Base-by-base conservation (phyloP, 2,113 vertebrate genomes). In the Setophaga coronata region DNA sequence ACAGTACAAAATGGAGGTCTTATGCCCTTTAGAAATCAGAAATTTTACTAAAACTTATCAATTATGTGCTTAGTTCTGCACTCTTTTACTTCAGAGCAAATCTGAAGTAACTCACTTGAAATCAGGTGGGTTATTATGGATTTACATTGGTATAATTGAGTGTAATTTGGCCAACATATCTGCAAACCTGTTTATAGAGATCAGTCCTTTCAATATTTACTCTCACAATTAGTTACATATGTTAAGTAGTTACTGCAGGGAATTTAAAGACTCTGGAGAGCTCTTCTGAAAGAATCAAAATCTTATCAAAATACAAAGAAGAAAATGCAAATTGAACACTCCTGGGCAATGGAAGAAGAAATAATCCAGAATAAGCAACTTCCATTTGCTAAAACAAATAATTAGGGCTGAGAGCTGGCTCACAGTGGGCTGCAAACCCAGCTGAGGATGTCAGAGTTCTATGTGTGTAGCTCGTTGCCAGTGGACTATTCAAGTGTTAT, bases 131-230 rank as follows among this genome's bases (percentile, higher is more conserved):
- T 91, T 94, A 79, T 94, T 94, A 91, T 90, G 91, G 88, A 86
- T 96, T 95, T 95, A 54, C 31, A 40, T 87, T 71, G 77, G 42
- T 81, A 62, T 92, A 92, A 96, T 82, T 92, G 83, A 80, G 81
- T 89, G 72, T 73, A 93, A 93, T 96, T 93, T 95, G 90, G 92
- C 78, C 74, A 91, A 67, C 47, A 45, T 92, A 94, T 95, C 88
- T 97, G 65, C 77, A 76, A 57, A 93, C 90, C 67, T 95, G 65
- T 91, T 96, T 97, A 79, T 57, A 93, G 76, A 93, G 88, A 96
- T 91, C 13, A 70, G 94, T 91, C 81, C 92, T 96, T 88, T 92
- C 96, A 94, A 77, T 96, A 97, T 97, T 96, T 97, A 95, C 90
- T 47, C 80, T 94, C 74, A 78, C 94, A 97, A 97, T 95, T 90